A percentile compares a stretch with the other conserved stretches of the same genome.
phyloP scores from a whole-genome alignment of 2,797 vertebrate species.

The Alauda arvensis region DNA sequence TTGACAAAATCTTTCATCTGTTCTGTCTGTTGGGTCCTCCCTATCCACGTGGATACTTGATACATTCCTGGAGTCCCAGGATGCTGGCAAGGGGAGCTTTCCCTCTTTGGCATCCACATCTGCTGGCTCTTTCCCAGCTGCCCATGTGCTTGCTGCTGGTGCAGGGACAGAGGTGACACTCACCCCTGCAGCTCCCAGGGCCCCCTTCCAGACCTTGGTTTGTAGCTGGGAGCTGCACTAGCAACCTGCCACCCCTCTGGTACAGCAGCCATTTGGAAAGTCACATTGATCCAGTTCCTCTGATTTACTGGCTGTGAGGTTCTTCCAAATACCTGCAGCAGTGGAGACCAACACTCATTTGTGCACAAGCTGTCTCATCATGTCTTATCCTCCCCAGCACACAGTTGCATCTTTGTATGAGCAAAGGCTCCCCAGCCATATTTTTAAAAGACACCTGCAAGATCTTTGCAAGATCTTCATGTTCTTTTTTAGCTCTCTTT shows the following conservation, averaged over 20 bases:
- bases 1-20: not conserved
- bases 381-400: not conserved
- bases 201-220: not conserved
- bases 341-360: not conserved
- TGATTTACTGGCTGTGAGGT: not conserved
- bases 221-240: not conserved
- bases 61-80: not conserved
- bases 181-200: not conserved
- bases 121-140: not conserved
- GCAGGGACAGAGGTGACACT: not conserved
- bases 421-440: not conserved
- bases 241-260: not conserved
- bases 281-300: not conserved
- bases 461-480: not conserved
- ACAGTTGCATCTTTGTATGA: not conserved
- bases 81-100: not conserved
- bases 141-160: not conserved
- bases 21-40: not conserved
- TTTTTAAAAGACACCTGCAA: not conserved
- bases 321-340: not conserved
- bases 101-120: fast-evolving
- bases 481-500: not conserved
- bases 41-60: fast-evolving
- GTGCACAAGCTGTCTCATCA: not conserved
- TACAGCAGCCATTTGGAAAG: not conserved